Evolutionary conservation across 2,797 vertebrate species (phyloP), one percentile per base, ranked within the genome.

Genomic region (Liasis olivaceus): DNA sequence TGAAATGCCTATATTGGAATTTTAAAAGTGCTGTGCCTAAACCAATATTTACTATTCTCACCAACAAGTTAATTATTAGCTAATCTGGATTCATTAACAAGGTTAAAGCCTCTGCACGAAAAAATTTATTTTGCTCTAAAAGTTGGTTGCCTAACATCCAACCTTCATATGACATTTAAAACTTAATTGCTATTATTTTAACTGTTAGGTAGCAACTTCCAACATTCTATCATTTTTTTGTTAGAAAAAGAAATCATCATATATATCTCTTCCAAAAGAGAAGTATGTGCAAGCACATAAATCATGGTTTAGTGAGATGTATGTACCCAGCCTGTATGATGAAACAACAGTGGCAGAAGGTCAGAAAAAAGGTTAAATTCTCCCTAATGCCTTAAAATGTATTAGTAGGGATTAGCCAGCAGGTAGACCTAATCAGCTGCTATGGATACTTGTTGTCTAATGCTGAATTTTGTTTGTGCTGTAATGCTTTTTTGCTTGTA

Each of bases 31-130:
- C 26, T 54, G 64, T 77, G 36, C 84, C 86, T 69, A 90, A 77
- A 72, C 7, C 69, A 72, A 72, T 72, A 36, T 72, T 72, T 72
- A 7, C 15, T 72, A 20, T 20, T 72, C 31, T 58, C 63, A 86
- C 69, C 72, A 77, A 62, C 72, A 92, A 90, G 63, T 89, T 86
- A 60, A 87, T 92, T 87, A 92, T 87, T 87, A 77, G 20, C 84
- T 87, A 87, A 62, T 92, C 51, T 90, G 88, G 59, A 64, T 64
- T 92, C 86, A 87, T 90, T 92, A 90, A 69, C 88, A 64, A 90
- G 77, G 42, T 26, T 77, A 62, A 90, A 60, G 69, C 9, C 64
- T 92, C 62, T 72, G 42, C 26, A 62, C 77, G 56, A 66, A 36
- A 56, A 86, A 87, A 22, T 90, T 77, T 92, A 92, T 90, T 56